Evolutionary conservation across 2,113 vertebrate species (phyloP), one percentile per base, ranked within the genome.

Genomic region (Gracilinanus agilis): DNA sequence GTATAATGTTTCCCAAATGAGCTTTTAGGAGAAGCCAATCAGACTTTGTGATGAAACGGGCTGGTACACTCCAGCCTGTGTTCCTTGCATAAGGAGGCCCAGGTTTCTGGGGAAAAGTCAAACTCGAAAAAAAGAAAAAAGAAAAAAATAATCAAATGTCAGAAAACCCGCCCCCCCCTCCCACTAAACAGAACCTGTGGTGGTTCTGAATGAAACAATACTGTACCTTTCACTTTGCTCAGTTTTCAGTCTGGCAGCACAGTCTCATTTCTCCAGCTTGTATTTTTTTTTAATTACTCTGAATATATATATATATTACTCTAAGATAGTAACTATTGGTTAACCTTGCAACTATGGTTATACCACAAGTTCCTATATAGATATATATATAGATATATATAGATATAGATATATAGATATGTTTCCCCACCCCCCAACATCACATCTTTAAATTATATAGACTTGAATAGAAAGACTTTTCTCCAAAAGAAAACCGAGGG

Each of bases 291-390:
- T 21, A 40, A 55, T 40, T 88, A 40, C 92, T 96, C 93, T 1
- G 0, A 95, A 88, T 96, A 97, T 96, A 95, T 83, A 83, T 96
- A 90, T 95, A 96, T 0, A 54, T 96, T 98, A 95, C 97, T 97
- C 97, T 98, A 98, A 83, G 96, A 97, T 54, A 98, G 95, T 92
- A 61, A 90, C 89, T 94, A 97, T 90, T 92, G 98, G 98, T 97
- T 97, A 97, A 94, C 95, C 95, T 49, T 92, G 93, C 88, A 92
- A 97, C 96, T 96, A 97, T 24, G 96, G 90, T 95, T 93, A 53
- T 67, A 97, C 95, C 23, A 0, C 96, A 89, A 88, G 93, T 97
- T 95, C 95, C 94, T 94, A 25, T 0, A 3, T 29, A 94, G 97
- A 93, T 55, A 40, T 53, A n/a, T 25, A 93, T 83, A 83, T 94